Evolutionary conservation across 2,888 invertebrate genomes (phyloP).

Genomic region (Eulithis prunata): DNA sequence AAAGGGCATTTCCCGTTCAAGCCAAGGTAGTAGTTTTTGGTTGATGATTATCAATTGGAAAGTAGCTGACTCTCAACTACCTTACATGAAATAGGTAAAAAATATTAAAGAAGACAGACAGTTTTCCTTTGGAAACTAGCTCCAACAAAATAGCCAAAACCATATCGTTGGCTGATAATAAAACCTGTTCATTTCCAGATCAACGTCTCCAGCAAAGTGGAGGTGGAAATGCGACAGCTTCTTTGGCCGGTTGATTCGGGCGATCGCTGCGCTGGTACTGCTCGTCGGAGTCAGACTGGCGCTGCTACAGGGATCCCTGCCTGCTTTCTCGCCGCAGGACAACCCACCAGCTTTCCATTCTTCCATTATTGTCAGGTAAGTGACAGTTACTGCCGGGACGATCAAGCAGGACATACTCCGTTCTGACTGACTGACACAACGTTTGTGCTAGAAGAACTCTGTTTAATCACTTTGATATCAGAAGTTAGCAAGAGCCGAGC

Average conservation of each 20-base stretch:
- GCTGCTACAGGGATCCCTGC: slow-evolving; percentile 26
- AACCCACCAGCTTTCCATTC: slow-evolving; percentile 29
- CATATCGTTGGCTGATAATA: neutral
- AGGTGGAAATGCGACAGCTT: slow-evolving; percentile 83
- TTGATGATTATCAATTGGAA: too few species aligned
- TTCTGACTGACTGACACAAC: neutral
- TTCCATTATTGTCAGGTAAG: slow-evolving; percentile 24
- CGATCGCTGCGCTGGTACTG: slow-evolving; percentile 71
- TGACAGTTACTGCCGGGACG: neutral
- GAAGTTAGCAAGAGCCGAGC: neutral
- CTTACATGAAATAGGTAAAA: too few species aligned
- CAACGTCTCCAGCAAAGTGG: slow-evolving; percentile 60
- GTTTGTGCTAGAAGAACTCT: too few species aligned
- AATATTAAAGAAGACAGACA: too few species aligned
- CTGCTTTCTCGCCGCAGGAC: slow-evolving; percentile 30
- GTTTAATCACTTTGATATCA: neutral
- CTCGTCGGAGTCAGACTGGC: slow-evolving; percentile 25
- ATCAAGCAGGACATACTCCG: neutral
- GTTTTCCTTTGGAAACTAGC: neutral
- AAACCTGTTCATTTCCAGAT: slow-evolving; percentile 51
- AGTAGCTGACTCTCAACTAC: too few species aligned
- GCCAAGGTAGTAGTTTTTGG: too few species aligned
- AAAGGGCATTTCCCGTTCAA: too few species aligned
- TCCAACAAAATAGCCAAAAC: neutral
- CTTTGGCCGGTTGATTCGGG: slow-evolving; percentile 85